phyloP scores from a whole-genome alignment of 2,888 invertebrate genomes.

The Erpobdella octoculata region DNA sequence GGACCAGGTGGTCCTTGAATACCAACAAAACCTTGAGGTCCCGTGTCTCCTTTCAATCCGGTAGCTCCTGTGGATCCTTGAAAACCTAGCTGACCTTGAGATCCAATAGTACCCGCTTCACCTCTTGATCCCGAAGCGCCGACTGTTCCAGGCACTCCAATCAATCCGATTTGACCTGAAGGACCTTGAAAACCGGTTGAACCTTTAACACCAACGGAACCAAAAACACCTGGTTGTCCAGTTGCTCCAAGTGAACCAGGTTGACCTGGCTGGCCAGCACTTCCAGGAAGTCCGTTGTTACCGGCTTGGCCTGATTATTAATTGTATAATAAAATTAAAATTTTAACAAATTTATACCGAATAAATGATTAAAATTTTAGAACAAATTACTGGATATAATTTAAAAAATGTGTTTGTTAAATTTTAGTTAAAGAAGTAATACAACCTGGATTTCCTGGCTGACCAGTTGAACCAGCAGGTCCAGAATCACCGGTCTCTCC shows the following conservation, averaged over 20 bases:
- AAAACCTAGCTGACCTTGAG: slow-evolving; percentile 24
- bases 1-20: slow-evolving; percentile 24
- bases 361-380: neutral
- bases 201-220: slow-evolving; percentile 32
- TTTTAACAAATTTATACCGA: too few species aligned
- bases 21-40: slow-evolving; percentile 25
- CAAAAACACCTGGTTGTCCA: slow-evolving; percentile 32
- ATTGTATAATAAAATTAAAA: too few species aligned
- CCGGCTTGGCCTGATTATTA: slow-evolving; percentile 15
- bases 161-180: slow-evolving; percentile 21
- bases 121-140: slow-evolving; percentile 32
- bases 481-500: slow-evolving; percentile 27
- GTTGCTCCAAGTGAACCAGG: slow-evolving; percentile 29
- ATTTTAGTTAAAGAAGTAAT: too few species aligned
- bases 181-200: slow-evolving; percentile 43
- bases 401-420: neutral
- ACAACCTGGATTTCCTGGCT: slow-evolving; percentile 21
- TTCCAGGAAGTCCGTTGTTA: slow-evolving; percentile 27
- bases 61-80: slow-evolving; percentile 32
- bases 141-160: slow-evolving; percentile 14
- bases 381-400: neutral
- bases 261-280: slow-evolving; percentile 27
- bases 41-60: slow-evolving; percentile 29
- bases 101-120: slow-evolving; percentile 30
- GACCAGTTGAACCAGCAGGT: slow-evolving; percentile 22